Evolutionary conservation across 1,140 invertebrate species (phyloP).

Genomic region (Venturia canescens): DNA sequence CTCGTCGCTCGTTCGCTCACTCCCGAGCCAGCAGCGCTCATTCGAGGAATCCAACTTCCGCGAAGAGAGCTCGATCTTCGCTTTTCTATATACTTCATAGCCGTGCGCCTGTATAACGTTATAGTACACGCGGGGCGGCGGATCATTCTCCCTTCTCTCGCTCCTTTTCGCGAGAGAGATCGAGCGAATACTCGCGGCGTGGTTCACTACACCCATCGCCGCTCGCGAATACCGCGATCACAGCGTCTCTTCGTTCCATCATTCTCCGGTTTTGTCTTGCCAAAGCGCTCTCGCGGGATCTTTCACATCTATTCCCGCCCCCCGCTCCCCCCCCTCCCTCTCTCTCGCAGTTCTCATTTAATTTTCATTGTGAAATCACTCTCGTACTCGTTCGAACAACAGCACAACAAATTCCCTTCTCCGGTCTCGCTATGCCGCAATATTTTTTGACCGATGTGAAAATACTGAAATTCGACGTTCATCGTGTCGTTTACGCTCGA

Average conservation of each 20-base stretch:
- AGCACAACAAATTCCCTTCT: no score
- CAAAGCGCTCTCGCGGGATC: no score
- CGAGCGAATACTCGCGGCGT: slow-evolving; percentile 41
- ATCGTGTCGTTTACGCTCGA: no score
- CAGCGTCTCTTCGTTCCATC: not conserved
- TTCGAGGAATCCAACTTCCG: slow-evolving; percentile 37
- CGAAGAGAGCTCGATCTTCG: slow-evolving; percentile 4
- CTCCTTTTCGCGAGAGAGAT: slow-evolving; percentile 16
- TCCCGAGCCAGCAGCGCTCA: not conserved
- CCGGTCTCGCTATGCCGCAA: no score
- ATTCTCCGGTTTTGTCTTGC: no score
- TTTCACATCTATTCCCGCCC: not conserved
- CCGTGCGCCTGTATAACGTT: not conserved
- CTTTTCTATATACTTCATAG: not conserved
- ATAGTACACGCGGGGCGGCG: not conserved
- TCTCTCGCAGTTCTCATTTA: slow-evolving; percentile 37
- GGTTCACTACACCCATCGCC: slow-evolving; percentile 32
- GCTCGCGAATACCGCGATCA: not conserved
- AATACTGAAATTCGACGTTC: no score
- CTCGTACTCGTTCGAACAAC: no score
- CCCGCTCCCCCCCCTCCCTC: slow-evolving; percentile 29
- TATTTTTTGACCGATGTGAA: no score
- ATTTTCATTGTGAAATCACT: slow-evolving; percentile 31
- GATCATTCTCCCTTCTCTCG: not conserved
- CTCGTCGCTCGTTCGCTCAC: not conserved